These are phyloP conservation scores for Branchinecta lindahli DNA, from an alignment of 1,140 invertebrate species.

Conservation along the genomic window DNA sequence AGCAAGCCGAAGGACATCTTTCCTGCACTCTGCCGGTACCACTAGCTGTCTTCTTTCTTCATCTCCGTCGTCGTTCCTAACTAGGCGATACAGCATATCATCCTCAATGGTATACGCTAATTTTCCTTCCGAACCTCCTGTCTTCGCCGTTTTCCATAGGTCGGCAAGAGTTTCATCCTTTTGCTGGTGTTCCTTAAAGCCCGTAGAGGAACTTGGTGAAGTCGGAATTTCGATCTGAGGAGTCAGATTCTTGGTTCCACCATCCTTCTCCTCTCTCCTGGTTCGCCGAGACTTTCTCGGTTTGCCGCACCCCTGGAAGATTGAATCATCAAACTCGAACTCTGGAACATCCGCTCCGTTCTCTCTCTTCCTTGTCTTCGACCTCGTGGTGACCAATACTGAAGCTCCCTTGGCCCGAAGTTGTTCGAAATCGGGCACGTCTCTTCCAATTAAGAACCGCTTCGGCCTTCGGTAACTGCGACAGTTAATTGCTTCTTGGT, in stretches of 20 bases:
- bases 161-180: not conserved
- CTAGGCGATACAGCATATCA: not conserved
- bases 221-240: not conserved
- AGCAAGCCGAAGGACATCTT: not conserved
- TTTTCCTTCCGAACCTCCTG: not conserved
- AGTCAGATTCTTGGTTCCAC: not conserved
- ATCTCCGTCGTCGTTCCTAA: not conserved
- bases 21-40: not conserved
- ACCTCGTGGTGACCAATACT: not conserved
- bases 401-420: not conserved
- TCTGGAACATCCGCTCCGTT: not conserved
- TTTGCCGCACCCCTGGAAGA: not conserved
- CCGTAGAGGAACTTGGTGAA: not conserved
- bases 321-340: not conserved
- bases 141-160: not conserved
- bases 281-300: not conserved
- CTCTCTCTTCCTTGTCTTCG: not conserved
- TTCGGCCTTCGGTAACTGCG: not conserved
- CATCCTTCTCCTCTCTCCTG: not conserved
- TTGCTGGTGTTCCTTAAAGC: not conserved
- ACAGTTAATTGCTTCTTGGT: not conserved
- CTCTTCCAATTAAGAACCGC: not conserved
- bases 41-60: not conserved
- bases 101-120: not conserved
- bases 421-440: not conserved